phyloP scores from a whole-genome alignment of 2,797 vertebrate species.

The Loris lydekkerianus region DNA sequence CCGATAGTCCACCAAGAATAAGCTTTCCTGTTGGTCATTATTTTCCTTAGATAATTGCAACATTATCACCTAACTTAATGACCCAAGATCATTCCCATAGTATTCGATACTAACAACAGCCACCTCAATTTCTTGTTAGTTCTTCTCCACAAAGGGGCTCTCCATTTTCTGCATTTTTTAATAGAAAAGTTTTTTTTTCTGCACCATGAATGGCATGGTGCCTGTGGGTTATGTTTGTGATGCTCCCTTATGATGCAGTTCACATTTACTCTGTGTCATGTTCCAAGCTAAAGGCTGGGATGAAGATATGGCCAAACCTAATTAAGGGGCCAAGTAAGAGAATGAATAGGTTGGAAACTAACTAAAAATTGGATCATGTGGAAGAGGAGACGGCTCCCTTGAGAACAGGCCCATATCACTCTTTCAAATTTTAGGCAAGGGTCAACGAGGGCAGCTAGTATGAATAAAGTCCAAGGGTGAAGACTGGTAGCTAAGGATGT shows the following conservation, averaged over 20 bases:
- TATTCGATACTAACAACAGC: background rate
- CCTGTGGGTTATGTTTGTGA: background rate
- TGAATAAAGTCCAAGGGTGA: background rate
- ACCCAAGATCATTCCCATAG: background rate
- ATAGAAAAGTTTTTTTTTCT: background rate
- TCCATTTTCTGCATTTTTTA: background rate
- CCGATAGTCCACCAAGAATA: background rate
- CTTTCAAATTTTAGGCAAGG: constrained; percentile 32
- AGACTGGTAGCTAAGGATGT: background rate
- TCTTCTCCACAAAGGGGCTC: background rate
- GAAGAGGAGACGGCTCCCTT: background rate
- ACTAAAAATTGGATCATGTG: background rate
- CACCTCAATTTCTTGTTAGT: background rate
- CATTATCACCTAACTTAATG: background rate
- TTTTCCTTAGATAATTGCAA: background rate
- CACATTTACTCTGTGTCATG: background rate
- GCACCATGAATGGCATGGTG: background rate
- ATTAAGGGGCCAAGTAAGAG: constrained; percentile 13
- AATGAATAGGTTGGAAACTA: constrained; percentile 16
- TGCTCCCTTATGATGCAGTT: background rate
- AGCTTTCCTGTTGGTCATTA: background rate
- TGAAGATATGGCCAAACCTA: background rate
- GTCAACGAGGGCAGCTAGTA: background rate
- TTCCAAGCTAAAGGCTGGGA: background rate
- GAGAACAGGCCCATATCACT: background rate